Percentiles rank a stretch among this genome's conserved stretches.
phyloP scores from a whole-genome alignment of 2,888 invertebrate species.

The Dione vanillae region DNA sequence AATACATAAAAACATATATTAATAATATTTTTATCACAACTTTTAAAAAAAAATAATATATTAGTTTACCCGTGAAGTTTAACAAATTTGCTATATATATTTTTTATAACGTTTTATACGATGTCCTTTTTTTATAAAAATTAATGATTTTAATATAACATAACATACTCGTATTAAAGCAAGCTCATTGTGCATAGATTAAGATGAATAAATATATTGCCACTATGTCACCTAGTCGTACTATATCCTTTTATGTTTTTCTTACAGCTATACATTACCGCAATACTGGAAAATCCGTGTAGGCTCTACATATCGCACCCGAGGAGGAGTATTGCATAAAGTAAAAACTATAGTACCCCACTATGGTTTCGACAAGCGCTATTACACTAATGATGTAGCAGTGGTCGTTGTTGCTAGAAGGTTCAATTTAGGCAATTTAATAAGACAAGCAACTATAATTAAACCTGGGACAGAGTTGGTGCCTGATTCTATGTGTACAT shows the following conservation, averaged over 20 bases:
- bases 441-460: conserved; percentile 71
- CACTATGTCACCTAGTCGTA: background rate
- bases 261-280: conserved; percentile 66
- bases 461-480: conserved; percentile 65
- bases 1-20: too few species aligned
- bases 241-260: background rate
- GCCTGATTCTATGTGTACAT: conserved; percentile 61
- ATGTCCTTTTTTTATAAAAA: too few species aligned
- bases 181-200: too few species aligned
- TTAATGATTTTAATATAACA: too few species aligned
- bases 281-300: conserved; percentile 73
- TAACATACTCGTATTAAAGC: too few species aligned
- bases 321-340: conserved; percentile 66
- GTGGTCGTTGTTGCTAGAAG: conserved; percentile 62
- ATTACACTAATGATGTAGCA: conserved; percentile 72
- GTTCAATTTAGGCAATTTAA: conserved; percentile 60
- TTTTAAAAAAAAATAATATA: too few species aligned
- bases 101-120: too few species aligned
- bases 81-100: too few species aligned
- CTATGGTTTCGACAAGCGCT: conserved; percentile 64
- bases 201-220: background rate
- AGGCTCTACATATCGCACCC: conserved; percentile 69
- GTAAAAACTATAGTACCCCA: conserved; percentile 68
- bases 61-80: too few species aligned
- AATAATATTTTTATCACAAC: too few species aligned